These are phyloP conservation scores for Pseudorasbora parva DNA, from an alignment of 2,113 vertebrate species.

Conservation along the genomic window DNA sequence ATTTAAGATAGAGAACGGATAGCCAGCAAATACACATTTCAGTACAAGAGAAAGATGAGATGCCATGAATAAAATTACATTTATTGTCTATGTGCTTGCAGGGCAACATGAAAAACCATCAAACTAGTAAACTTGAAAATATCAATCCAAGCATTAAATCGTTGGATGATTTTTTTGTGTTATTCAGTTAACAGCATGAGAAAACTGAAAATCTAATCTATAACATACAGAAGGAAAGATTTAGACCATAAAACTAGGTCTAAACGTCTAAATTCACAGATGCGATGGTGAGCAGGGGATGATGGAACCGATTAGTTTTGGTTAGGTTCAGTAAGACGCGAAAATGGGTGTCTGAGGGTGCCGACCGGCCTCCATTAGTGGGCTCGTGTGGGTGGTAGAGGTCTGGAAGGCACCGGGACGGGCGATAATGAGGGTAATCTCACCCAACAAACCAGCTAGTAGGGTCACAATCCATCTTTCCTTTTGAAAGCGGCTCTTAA, in stretches of 20 bases:
- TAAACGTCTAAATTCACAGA: background rate
- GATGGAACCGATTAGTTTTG: slow-evolving; percentile 14
- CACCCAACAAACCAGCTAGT: background rate
- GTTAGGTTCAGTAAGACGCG: background rate
- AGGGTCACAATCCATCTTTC: slow-evolving; percentile 20
- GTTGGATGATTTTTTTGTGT: background rate
- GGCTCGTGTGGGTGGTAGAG: slow-evolving; percentile 7
- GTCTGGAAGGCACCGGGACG: background rate
- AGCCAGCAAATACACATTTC: slow-evolving; percentile 62
- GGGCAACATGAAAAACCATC: slow-evolving; percentile 21
- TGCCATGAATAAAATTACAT: slow-evolving; percentile 72
- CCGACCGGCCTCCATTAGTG: background rate
- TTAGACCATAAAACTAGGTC: background rate
- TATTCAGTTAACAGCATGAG: background rate
- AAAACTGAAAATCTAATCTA: background rate
- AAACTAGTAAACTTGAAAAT: background rate
- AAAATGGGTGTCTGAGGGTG: background rate
- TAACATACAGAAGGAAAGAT: background rate
- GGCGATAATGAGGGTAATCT: slow-evolving; percentile 35
- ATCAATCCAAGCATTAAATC: background rate
- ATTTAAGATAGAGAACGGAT: slow-evolving; percentile 61
- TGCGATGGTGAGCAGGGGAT: background rate
- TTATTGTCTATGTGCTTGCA: slow-evolving; percentile 62
- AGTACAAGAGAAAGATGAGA: slow-evolving; percentile 62
- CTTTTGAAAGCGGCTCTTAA: background rate